Evolutionary conservation across 2,797 vertebrate species (phyloP).

Genomic region (Tarsius wallacei): DNA sequence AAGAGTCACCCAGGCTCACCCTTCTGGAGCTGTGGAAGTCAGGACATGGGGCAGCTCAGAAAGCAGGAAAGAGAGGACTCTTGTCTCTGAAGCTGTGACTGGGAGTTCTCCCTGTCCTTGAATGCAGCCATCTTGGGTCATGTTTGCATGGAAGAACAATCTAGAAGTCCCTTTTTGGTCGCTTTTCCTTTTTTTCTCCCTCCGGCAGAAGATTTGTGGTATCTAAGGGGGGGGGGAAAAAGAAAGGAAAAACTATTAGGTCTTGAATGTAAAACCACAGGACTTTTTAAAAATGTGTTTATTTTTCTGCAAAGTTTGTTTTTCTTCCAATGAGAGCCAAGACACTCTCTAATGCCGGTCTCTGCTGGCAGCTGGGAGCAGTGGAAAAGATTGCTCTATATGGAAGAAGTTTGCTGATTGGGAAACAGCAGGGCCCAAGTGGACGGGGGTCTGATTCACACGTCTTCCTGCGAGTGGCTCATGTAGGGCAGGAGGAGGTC

Average conservation of each 20-base stretch:
- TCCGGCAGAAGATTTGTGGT: slow-evolving; percentile 84
- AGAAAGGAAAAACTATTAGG: slow-evolving; percentile 86
- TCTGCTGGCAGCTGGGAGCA: slow-evolving; percentile 78
- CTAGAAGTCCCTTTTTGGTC: slow-evolving; percentile 60
- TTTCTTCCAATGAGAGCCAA: slow-evolving; percentile 86
- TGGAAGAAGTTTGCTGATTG: slow-evolving; percentile 72
- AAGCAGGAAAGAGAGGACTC: neutral
- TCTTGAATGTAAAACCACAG: slow-evolving; percentile 86
- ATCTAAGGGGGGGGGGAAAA: slow-evolving; percentile 55
- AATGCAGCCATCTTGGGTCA: slow-evolving; percentile 46
- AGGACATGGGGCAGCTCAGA: neutral
- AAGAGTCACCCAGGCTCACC: fast-evolving
- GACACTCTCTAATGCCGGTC: slow-evolving; percentile 70
- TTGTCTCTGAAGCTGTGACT: neutral
- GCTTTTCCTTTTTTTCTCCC: slow-evolving; percentile 67
- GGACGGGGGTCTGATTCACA: slow-evolving; percentile 58
- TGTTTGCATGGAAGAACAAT: slow-evolving; percentile 58
- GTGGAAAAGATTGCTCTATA: slow-evolving; percentile 81
- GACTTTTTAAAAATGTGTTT: slow-evolving; percentile 81
- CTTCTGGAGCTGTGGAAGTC: neutral
- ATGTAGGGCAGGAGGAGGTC: neutral
- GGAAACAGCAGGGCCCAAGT: slow-evolving; percentile 27
- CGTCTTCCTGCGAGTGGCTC: neutral
- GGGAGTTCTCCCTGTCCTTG: neutral
- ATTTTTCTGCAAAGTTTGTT: slow-evolving; percentile 88